Evolutionary conservation across 1,140 invertebrate genomes (phyloP), one percentile per base, ranked within the genome.

Genomic region (Anthonomus grandis): DNA sequence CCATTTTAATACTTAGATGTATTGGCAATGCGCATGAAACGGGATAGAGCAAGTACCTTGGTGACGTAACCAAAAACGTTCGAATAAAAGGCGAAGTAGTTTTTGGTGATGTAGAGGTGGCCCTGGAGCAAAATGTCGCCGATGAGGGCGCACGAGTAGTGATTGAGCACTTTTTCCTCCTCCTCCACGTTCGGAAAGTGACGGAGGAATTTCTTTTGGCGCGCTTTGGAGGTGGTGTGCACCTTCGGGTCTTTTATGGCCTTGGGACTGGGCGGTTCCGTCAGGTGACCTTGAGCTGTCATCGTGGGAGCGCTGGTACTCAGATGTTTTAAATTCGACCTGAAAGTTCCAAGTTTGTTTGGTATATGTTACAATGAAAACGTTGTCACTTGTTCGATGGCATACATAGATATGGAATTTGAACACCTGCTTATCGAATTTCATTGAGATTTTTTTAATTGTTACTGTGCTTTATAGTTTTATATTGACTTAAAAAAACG

Each of bases 61-160:
- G 90, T 93, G 48, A 94, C 88, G 75, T 93, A 91, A 54, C 91
- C 92, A 74, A 94, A 93, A 38, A 96, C 91, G 70, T 95, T 95
- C 44, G 92, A 95, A 76, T 96, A 93, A 78, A 96, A 96, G 46
- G 91, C 92, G 76, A 95, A 93, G 76, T 93, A 93, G 70, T 93
- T 92, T 70, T 89, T 86, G 34, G 92, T 93, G 64, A 95, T 91
- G 77, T 94, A 96, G 46, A 96, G 80, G 69, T 92, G 87, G 31
- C 93, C 93, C 76, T 95, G 92, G 9, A 95, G 81, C n/a, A 95
- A 76, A 60, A 95, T 93, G 72, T 95, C 92, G 39, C 87, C 87
- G 39, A 93, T 87, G 60, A 94, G 80, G 39, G 93, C 92, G 77
- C 93, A 95, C 6, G 91, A 92, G 78, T 91, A 96, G 80, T 91